phyloP scores from a whole-genome alignment of 1,140 invertebrate genomes.

The Acromyrmex charruanus region DNA sequence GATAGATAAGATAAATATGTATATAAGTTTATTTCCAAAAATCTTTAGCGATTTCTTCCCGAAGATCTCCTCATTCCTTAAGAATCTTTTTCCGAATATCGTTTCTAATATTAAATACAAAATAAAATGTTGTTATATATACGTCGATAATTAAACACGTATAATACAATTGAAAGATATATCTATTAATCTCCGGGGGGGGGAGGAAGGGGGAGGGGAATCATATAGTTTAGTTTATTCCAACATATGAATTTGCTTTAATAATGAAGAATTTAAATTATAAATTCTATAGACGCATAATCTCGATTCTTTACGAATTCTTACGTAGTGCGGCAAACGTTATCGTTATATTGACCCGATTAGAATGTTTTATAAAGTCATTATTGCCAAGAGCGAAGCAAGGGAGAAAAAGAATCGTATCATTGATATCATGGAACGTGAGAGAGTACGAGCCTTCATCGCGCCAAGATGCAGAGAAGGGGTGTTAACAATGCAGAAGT shows the following conservation, averaged over 20 bases:
- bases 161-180: not conserved
- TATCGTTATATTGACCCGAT: slow-evolving; percentile 58
- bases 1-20: slow-evolving; percentile 17
- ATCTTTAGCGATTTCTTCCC: not conserved
- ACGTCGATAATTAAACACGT: not conserved
- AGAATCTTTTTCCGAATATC: not conserved
- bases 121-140: not conserved
- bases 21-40: slow-evolving; percentile 7
- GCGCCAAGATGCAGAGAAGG: slow-evolving; percentile 71
- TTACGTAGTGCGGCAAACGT: slow-evolving; percentile 13
- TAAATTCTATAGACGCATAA: not conserved
- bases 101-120: not conserved
- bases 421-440: not conserved
- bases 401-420: not conserved
- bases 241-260: not conserved
- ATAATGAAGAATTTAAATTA: not conserved
- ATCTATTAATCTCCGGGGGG: not conserved
- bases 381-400: slow-evolving; percentile 17
- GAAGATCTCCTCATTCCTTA: not conserved
- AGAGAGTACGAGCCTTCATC: slow-evolving; percentile 10
- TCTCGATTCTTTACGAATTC: not conserved
- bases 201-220: not conserved
- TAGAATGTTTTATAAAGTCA: slow-evolving; percentile 49
- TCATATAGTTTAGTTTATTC: not conserved
- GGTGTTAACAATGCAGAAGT: slow-evolving; percentile 76